Conservation (phyloP, 2,797 vertebrate genomes). For the Bovichtus diacanthus region DNA sequence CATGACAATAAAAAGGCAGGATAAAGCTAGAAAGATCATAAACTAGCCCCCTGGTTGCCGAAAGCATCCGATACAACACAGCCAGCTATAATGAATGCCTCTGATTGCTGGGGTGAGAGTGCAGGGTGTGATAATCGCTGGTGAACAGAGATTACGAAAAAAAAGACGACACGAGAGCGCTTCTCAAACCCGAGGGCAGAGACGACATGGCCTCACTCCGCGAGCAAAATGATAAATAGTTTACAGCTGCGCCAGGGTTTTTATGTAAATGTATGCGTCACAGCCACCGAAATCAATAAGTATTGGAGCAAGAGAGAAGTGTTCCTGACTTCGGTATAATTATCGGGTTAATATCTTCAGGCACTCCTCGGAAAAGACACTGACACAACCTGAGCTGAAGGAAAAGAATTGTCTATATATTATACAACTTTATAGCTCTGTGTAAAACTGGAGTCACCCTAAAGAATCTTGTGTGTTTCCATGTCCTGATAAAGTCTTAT, state of each 20-base stretch:
- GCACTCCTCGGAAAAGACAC: background rate
- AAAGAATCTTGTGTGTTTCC: background rate
- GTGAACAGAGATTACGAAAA: background rate
- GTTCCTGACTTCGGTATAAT: background rate
- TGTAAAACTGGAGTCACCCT: conserved; percentile 16
- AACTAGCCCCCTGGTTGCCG: conserved; percentile 29
- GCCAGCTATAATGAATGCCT: conserved; percentile 31
- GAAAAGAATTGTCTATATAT: background rate
- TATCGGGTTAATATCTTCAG: background rate
- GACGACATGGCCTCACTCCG: background rate
- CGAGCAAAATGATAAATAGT: too few species aligned
- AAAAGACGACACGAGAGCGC: background rate
- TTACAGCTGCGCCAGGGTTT: background rate
- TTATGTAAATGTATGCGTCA: background rate
- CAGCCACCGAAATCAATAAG: background rate
- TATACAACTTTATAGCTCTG: background rate
- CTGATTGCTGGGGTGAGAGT: background rate
- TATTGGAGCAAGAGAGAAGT: background rate
- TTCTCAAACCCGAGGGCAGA: background rate
- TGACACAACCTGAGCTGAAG: background rate
- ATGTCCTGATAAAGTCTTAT: conserved; percentile 34
- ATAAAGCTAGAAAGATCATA: conserved; percentile 24
- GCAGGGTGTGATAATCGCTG: background rate
- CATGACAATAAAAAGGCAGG: conserved; percentile 48
- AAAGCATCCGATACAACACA: conserved; percentile 57